Evolutionary conservation across 2,797 vertebrate genomes (phyloP).

Genomic region (Pempheris klunzingeri): DNA sequence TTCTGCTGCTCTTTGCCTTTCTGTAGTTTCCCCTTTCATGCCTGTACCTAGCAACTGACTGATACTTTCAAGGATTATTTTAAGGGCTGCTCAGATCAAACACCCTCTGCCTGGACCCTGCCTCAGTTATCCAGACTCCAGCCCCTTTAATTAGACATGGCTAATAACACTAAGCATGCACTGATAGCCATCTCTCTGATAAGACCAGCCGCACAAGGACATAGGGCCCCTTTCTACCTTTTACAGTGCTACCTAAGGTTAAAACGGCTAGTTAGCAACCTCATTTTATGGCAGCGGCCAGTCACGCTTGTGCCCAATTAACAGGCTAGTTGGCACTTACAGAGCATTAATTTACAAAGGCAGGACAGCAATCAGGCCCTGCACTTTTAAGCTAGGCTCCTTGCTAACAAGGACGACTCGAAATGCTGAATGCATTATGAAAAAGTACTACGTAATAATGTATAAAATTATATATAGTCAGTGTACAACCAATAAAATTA

Average conservation of each 20-base stretch:
- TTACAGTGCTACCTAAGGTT: slow-evolving; percentile 73
- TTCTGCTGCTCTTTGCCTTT: slow-evolving; percentile 11
- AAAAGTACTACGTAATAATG: slow-evolving; percentile 24
- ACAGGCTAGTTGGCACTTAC: slow-evolving; percentile 63
- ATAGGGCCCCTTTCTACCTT: slow-evolving; percentile 69
- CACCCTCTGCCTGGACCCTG: slow-evolving; percentile 82
- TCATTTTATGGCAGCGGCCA: slow-evolving; percentile 51
- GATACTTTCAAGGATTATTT: slow-evolving; percentile 82
- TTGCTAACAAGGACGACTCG: slow-evolving; percentile 56
- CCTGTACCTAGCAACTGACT: slow-evolving; percentile 73
- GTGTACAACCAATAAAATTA: slow-evolving; percentile 12
- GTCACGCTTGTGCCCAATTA: slow-evolving; percentile 69
- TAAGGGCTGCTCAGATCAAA: slow-evolving; percentile 89
- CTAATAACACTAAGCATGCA: slow-evolving; percentile 89
- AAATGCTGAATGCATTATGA: slow-evolving; percentile 34
- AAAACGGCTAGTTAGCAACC: slow-evolving; percentile 68
- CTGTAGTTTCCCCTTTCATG: slow-evolving; percentile 77
- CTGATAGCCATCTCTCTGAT: slow-evolving; percentile 85
- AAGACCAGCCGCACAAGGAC: slow-evolving; percentile 70
- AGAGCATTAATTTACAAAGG: slow-evolving; percentile 58
- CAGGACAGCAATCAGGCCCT: slow-evolving; percentile 29
- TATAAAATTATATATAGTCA: slow-evolving; percentile 6
- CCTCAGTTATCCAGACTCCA: slow-evolving; percentile 84
- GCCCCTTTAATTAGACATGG: slow-evolving; percentile 92
- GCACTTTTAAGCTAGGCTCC: slow-evolving; percentile 25